These are phyloP conservation scores for Butorides virescens DNA, from an alignment of 2,113 vertebrate genomes.

Conservation along the genomic window DNA sequence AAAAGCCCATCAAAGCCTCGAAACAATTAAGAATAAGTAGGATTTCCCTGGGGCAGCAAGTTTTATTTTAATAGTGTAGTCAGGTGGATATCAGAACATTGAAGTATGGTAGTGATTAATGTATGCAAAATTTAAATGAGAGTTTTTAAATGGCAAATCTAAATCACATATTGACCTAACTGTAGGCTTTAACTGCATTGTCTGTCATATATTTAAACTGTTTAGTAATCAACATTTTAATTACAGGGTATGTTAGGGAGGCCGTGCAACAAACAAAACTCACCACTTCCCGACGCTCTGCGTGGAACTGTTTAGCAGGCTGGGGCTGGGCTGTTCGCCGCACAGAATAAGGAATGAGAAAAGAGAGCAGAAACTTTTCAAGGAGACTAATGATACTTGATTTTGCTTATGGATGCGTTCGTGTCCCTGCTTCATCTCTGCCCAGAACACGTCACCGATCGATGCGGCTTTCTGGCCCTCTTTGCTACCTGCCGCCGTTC, in stretches of 20 bases:
- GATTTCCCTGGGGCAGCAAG: conserved; percentile 94
- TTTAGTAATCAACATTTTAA: conserved; percentile 82
- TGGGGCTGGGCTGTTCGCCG: not conserved
- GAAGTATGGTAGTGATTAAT: conserved; percentile 96
- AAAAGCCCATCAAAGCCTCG: conserved; percentile 97
- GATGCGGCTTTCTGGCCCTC: not conserved
- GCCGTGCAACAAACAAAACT: conserved; percentile 69
- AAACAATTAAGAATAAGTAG: conserved; percentile 99
- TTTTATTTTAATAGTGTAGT: conserved; percentile 94
- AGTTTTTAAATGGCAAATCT: conserved; percentile 86
- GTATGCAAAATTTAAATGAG: conserved; percentile 93
- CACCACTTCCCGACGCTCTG: not conserved
- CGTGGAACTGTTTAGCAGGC: not conserved
- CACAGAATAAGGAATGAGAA: not conserved
- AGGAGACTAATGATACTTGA: not conserved
- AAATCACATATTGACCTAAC: conserved; percentile 87
- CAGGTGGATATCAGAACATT: conserved; percentile 96
- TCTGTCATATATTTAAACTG: conserved; percentile 78
- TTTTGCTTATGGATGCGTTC: not conserved
- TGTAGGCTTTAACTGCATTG: conserved; percentile 78
- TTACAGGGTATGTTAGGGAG: conserved; percentile 66
- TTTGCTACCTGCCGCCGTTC: rapidly evolving
- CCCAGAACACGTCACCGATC: rapidly evolving
- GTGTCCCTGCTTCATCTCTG: not conserved
- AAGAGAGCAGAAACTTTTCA: not conserved